These are phyloP conservation scores for Chaenodraco wilsoni DNA, from an alignment of 2,797 vertebrate species.

Conservation along the genomic window DNA sequence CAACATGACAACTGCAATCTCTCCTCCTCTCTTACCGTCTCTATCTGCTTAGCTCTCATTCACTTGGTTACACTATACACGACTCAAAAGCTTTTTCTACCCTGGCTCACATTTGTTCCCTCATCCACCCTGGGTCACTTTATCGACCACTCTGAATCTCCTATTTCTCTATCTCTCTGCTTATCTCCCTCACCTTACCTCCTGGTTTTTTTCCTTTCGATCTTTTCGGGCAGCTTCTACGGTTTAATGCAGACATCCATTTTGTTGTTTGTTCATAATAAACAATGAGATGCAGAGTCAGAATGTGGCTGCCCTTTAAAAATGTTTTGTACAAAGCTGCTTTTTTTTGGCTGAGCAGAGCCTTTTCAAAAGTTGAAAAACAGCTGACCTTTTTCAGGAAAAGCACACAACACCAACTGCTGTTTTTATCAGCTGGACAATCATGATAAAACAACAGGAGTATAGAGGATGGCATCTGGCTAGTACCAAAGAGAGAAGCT, in stretches of 20 bases:
- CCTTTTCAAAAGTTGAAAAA: conserved; percentile 45
- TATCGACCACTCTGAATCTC: conserved; percentile 30
- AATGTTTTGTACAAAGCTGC: conserved; percentile 29
- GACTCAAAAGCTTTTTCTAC: conserved; percentile 13
- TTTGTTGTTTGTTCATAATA: conserved; percentile 29
- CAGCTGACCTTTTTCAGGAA: conserved; percentile 58
- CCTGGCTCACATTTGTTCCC: conserved; percentile 13
- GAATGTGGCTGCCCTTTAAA: conserved; percentile 59
- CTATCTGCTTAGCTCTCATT: conserved; percentile 39
- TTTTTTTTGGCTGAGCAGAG: conserved; percentile 54
- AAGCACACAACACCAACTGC: conserved; percentile 32
- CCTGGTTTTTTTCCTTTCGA: conserved; percentile 13
- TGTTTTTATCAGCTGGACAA: conserved; percentile 53
- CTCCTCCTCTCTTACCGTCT: conserved; percentile 41
- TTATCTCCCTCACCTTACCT: conserved; percentile 35
- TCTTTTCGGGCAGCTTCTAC: neutral
- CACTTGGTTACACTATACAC: conserved; percentile 34
- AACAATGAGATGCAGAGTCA: conserved; percentile 32
- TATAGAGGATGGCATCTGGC: neutral
- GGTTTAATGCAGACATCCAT: conserved; percentile 47
- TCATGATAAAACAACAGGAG: conserved; percentile 8
- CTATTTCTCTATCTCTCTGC: conserved; percentile 5
- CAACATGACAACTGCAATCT: conserved; percentile 69
- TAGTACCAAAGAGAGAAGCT: neutral
- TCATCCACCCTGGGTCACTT: neutral